Evolutionary conservation across 2,113 vertebrate genomes (phyloP), one percentile per base, ranked within the genome.

Genomic region (Zosterops pallidus): DNA sequence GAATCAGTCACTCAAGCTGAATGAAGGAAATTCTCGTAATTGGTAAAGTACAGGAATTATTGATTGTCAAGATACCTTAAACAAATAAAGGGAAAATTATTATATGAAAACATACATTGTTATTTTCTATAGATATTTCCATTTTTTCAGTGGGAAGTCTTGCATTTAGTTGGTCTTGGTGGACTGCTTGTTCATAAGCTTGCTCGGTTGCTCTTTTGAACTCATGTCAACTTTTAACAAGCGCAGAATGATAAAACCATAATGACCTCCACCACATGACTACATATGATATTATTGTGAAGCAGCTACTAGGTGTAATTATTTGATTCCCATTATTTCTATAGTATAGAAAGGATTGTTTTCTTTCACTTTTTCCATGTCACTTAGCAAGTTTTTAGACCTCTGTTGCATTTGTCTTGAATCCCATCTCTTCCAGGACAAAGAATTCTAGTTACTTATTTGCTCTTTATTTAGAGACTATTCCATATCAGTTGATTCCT

Each of bases 201-300:
- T 83, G 15, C 35, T 93, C 7, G 42, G 29, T 69, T 88, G 62
- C n/a, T 74, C 29, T 76, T 83, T 42, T 80, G 29, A 80, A 24
- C 21, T 46, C 41, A 3, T 1, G 2, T 49, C 39, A 86, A 2
- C 24, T 83, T 90, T 62, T 83, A 59, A 63, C 16, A 59, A 42
- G 70, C 26, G 18, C 24, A 15, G 42, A 67, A 23, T 46, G 46
- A 64, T 72, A 63, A 41, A 83, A 55, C 35, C 74, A 23, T 77
- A 62, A n/a, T 42, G 35, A 42, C 23, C 12, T 67, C 31, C 9
- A 33, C 10, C 46, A 52, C 21, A 5, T 65, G 39, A 56, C 35
- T 52, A 8, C 14, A 4, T n/a, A 35, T 0, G 0, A 3, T 71
- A 44, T 2, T 0, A 0, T 26, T 72, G 31, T 88, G 88, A 85